phyloP scores from a whole-genome alignment of 2,888 invertebrate species.

The Cheilosia impressa region DNA sequence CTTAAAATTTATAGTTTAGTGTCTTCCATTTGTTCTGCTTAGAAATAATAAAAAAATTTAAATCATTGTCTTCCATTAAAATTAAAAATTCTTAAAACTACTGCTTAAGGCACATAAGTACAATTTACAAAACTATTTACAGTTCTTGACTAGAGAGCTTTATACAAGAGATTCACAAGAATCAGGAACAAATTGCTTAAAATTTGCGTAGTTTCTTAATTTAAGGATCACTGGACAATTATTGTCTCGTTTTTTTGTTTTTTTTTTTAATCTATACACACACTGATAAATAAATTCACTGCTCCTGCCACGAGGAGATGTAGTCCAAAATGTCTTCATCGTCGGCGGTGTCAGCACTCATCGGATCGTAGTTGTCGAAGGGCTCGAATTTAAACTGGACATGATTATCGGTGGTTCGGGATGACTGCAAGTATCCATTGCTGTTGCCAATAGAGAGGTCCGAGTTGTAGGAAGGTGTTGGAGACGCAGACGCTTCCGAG shows the following conservation, averaged over 20 bases:
- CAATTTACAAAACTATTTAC: slow-evolving; percentile 61
- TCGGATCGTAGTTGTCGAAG: slow-evolving; percentile 91
- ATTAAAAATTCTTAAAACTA: slow-evolving; percentile 34
- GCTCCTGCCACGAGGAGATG: slow-evolving; percentile 83
- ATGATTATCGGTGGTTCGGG: slow-evolving; percentile 44
- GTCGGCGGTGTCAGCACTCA: slow-evolving; percentile 94
- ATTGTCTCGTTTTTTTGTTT: slow-evolving; percentile 33
- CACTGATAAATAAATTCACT: slow-evolving; percentile 80
- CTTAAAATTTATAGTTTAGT: slow-evolving; percentile 80
- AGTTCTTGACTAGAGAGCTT: slow-evolving; percentile 74
- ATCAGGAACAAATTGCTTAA: slow-evolving; percentile 49
- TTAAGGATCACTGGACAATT: slow-evolving; percentile 61
- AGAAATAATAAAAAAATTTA: slow-evolving; percentile 76
- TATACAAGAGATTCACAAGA: slow-evolving; percentile 50
- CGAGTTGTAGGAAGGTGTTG: slow-evolving; percentile 87
- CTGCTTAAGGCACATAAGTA: slow-evolving; percentile 78
- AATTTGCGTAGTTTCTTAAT: slow-evolving; percentile 12
- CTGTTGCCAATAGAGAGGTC: slow-evolving; percentile 78
- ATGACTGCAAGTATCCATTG: slow-evolving; percentile 47
- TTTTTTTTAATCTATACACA: not conserved
- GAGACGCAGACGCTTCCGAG: slow-evolving; percentile 87
- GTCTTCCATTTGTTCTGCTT: slow-evolving; percentile 79
- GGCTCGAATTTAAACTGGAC: slow-evolving; percentile 84
- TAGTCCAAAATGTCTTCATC: slow-evolving; percentile 94
- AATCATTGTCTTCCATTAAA: slow-evolving; percentile 82